Evolutionary conservation across 2,888 invertebrate genomes (phyloP), one percentile per base, ranked within the genome.

Genomic region (Polydrusus pterygomalis): DNA sequence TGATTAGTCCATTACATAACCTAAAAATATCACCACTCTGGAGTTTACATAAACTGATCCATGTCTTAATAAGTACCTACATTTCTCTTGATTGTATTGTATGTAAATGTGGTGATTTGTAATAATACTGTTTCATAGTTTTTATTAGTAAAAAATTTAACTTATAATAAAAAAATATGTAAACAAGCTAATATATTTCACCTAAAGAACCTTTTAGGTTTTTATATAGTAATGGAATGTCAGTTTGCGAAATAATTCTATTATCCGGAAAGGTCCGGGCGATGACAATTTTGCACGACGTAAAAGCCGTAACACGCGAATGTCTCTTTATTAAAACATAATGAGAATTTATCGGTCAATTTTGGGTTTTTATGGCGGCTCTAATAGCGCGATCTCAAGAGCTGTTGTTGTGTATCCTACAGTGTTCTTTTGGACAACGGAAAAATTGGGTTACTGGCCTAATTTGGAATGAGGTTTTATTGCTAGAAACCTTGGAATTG

Each of bases 291-390:
- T 60, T 60, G 58, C 38, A 38, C 30, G 17, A 60, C 15, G 17
- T 60, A 60, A 60, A 60, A 60, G 38, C 58, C 38, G 25, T 60
- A 67, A 34, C 72, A 73, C 72, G 72, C 72, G 64, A 71, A 74
- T 63, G 54, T 67, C 69, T 56, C 70, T 74, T 70, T 74, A 74
- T 74, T 74, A 74, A 74, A 74, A 74, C 74, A 74, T 74, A 74
- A 74, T 74, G 74, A 63, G 43, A 70, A 74, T 74, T 74, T 74
- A 74, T 74, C 56, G 74, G 69, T 62, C 74, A 74, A 74, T 75
- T 75, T 67, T 40, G 60, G 51, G 47, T 47, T 64, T 75, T 75
- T 75, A 71, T 75, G 45, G 71, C 62, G 54, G 62, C 34, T 62
- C 72, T 75, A 75, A 75, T 62, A 68, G 75, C 75, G 71, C 71